Percentiles rank a stretch among this genome's conserved stretches.
Conservation (phyloP, 2,113 vertebrate genomes). For the Maccullochella peelii region DNA sequence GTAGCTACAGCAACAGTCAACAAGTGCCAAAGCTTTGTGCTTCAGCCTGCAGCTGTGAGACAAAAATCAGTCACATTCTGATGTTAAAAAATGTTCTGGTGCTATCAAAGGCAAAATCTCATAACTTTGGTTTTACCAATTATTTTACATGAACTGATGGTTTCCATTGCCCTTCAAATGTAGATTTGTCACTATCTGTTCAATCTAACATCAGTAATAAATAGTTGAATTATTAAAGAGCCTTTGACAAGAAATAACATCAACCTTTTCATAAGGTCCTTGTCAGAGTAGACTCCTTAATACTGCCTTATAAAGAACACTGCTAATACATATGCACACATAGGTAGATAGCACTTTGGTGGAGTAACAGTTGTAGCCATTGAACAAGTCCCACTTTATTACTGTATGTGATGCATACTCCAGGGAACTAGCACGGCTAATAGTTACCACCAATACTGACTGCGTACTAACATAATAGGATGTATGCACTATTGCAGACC, state of each 20-base stretch:
- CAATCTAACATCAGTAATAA: neutral
- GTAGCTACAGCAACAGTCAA: neutral
- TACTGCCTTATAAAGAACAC: conserved; percentile 5
- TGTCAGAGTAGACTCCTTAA: neutral
- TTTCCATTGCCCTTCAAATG: neutral
- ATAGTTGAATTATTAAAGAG: neutral
- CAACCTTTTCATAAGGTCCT: neutral
- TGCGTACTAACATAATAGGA: neutral
- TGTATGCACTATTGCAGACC: no score
- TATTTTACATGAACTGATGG: neutral
- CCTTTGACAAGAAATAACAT: conserved; percentile 8
- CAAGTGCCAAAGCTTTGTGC: neutral
- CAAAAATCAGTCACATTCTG: neutral
- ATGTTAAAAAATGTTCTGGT: neutral
- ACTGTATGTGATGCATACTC: neutral
- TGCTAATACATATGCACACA: neutral
- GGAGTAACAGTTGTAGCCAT: neutral
- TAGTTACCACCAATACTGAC: conserved; percentile 10
- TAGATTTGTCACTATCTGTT: neutral
- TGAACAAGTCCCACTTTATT: neutral
- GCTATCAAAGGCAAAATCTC: neutral
- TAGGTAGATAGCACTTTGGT: neutral
- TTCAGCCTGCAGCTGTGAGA: no score
- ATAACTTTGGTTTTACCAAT: neutral
- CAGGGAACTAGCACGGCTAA: neutral